phyloP scores from a whole-genome alignment of 2,113 vertebrate genomes.

The Piprites chloris region DNA sequence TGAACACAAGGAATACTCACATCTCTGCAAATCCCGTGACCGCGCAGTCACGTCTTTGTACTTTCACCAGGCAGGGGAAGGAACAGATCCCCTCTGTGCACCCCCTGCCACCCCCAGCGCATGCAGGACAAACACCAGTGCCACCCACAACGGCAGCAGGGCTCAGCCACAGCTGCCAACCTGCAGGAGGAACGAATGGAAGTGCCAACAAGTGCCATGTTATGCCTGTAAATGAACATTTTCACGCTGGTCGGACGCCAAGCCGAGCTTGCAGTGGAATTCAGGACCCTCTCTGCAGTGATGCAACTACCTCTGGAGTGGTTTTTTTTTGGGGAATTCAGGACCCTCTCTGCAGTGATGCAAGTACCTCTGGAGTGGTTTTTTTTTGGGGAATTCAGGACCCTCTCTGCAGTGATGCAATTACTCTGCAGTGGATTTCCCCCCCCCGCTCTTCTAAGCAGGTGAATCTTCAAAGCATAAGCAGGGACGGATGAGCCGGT shows the following conservation, averaged over 20 bases:
- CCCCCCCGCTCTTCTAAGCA: background rate
- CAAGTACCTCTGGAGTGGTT: background rate
- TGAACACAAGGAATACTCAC: background rate
- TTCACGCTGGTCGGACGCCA: accelerated
- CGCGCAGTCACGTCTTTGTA: background rate
- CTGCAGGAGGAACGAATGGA: background rate
- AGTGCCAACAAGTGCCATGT: background rate
- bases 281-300: background rate
- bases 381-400: background rate
- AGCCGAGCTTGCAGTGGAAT: background rate
- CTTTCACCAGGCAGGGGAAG: background rate
- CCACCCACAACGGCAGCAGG: background rate
- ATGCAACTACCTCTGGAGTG: background rate
- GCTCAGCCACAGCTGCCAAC: background rate
- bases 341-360: background rate
- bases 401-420: background rate
- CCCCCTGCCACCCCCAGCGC: background rate
- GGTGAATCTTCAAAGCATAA: background rate
- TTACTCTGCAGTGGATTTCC: background rate
- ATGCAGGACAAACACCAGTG: background rate
- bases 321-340: no score
- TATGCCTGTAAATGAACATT: accelerated
- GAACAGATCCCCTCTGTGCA: background rate
- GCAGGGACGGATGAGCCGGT: background rate
- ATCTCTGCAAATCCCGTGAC: background rate